Percentiles rank a stretch among this genome's conserved stretches.
phyloP scores from a whole-genome alignment of 2,113 vertebrate genomes.

The Sialia sialis region DNA sequence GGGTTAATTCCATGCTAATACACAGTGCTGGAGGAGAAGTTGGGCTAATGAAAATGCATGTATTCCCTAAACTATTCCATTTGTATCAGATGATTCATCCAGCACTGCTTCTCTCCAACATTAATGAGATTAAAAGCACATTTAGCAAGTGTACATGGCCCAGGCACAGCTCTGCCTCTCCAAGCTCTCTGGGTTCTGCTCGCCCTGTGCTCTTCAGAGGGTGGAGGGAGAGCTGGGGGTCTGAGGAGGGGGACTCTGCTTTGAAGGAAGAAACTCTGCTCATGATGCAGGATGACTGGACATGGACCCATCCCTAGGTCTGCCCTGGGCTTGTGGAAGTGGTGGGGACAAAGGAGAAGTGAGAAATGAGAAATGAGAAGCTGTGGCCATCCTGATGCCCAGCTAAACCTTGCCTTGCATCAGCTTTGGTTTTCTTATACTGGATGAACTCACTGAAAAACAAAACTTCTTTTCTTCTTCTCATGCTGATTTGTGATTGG shows the following conservation, averaged over 20 bases:
- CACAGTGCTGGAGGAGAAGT: conserved; percentile 23
- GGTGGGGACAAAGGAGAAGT: neutral
- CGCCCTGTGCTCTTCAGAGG: neutral
- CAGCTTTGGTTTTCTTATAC: neutral
- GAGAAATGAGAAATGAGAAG: neutral
- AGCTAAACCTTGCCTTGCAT: neutral
- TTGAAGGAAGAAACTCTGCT: neutral
- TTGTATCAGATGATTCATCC: conserved; percentile 63
- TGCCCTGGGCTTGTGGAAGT: neutral
- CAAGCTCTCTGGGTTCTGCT: neutral
- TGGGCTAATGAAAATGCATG: conserved; percentile 59
- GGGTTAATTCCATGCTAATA: conserved; percentile 59
- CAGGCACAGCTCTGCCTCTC: neutral
- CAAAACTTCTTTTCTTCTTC: neutral
- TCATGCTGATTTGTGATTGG: neutral
- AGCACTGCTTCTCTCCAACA: conserved; percentile 5
- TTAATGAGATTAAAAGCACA: conserved; percentile 39
- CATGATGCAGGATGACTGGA: neutral
- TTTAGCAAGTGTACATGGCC: neutral
- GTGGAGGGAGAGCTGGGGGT: neutral
- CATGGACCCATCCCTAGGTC: neutral
- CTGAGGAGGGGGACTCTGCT: neutral
- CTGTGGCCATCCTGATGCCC: neutral
- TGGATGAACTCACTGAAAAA: neutral
- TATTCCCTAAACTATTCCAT: conserved; percentile 51